Conservation (phyloP, 2,888 invertebrate species). For the Seira musarum region DNA sequence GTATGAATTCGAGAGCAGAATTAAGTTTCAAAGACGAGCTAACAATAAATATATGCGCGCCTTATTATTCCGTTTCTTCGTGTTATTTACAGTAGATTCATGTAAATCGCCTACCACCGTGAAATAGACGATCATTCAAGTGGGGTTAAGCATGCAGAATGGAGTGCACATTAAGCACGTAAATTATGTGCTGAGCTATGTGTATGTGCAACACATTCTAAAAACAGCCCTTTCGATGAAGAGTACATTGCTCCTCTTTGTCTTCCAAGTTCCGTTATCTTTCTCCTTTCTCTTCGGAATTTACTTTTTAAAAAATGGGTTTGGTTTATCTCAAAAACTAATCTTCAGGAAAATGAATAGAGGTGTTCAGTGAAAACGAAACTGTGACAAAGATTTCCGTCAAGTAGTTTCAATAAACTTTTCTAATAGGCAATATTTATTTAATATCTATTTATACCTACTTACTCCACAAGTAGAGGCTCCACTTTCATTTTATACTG, state of each 20-base stretch:
- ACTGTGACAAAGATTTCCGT: slow-evolving; percentile 18
- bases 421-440: not conserved
- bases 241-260: too few species aligned
- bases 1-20: not conserved
- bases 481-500: not conserved
- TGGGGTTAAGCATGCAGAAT: slow-evolving; percentile 8
- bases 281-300: not conserved
- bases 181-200: slow-evolving; percentile 29
- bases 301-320: not conserved
- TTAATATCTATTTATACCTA: not conserved
- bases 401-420: slow-evolving; percentile 13
- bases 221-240: too few species aligned
- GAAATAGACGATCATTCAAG: slow-evolving; percentile 1
- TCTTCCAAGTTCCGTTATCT: slow-evolving; percentile 8
- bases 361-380: not conserved
- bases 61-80: not conserved
- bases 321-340: not conserved
- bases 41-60: not conserved
- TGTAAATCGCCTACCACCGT: not conserved
- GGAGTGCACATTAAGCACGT: slow-evolving; percentile 10
- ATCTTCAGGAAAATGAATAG: not conserved
- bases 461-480: not conserved
- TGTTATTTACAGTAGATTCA: not conserved
- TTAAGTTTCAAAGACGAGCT: not conserved
- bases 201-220: too few species aligned